Base-by-base conservation (phyloP, 1,140 invertebrate species). In the Bombus vancouverensis region DNA sequence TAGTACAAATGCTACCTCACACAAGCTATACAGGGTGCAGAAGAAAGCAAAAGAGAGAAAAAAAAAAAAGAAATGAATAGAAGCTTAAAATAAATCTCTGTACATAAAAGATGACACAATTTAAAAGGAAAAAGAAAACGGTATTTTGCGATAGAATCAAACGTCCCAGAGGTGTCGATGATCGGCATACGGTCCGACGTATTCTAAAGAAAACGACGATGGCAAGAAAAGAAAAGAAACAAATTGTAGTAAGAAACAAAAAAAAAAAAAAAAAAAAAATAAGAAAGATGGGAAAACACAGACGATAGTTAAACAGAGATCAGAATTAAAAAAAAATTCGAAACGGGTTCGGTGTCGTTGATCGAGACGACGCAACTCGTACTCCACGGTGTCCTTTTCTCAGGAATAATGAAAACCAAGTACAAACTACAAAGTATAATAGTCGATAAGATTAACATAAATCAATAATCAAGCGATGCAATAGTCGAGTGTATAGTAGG, bases 391-490 rank as follows among this genome's bases (percentile, higher is more conserved):
- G 85, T 88, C 85, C 91, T 93, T 91, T 91, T 93, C 93, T 94
- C 94, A 94, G 94, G 93, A 92, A 94, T 92, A 37, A 93, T 93
- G 92, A 91, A 93, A 95, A 92, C 87, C 93, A 94, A 94, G 94
- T 94, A 95, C 94, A 95, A 94, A 95, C 91, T 95, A 94, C 94
- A 94, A 93, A 93, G 89, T 95, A 94, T 93, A 94, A 94, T 95
- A 95, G 93, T 94, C 90, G 85, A 92, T 94, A 95, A 94, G 94
- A 86, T 92, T 88, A 86, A 89, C 85, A 92, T 84, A 88, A 90
- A 86, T 89, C 88, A 93, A 89, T 91, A 92, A 92, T 91, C 88
- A 93, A 92, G 87, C 76, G 92, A 91, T 94, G 92, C 93, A 94
- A 94, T 94, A 94, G 93, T 91, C 72, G 88, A 88, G 89, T 85